Evolutionary conservation across 2,888 invertebrate genomes (phyloP).

Genomic region (Cerastis leucographa): DNA sequence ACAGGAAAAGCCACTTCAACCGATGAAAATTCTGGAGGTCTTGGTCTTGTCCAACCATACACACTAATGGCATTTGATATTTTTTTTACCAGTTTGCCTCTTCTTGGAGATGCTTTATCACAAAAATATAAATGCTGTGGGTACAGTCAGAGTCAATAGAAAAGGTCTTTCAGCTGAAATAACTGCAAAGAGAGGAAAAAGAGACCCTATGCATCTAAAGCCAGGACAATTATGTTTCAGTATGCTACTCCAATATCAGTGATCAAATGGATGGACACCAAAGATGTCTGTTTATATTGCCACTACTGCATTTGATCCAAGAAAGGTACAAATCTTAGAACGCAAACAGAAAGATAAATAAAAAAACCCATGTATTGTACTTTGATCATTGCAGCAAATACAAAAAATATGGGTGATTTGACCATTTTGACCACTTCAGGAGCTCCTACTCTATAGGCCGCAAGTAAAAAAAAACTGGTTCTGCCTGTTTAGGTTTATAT

Average conservation of each 20-base stretch:
- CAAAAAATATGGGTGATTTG: background rate
- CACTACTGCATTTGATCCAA: conserved; percentile 8
- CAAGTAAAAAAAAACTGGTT: conserved; percentile 1
- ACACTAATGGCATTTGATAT: conserved; percentile 27
- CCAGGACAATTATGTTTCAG: too few species aligned
- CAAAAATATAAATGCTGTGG: conserved; percentile 16
- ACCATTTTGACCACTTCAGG: background rate
- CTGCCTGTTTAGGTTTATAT: conserved; percentile 17
- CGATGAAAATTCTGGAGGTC: too few species aligned
- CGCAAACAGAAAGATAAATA: background rate
- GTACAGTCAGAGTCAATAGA: conserved; percentile 24
- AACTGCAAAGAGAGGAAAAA: too few species aligned
- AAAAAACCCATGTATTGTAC: background rate
- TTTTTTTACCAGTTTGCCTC: conserved; percentile 14
- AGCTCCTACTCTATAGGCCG: background rate
- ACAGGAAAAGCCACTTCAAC: conserved; percentile 9
- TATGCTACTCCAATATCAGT: conserved; percentile 63
- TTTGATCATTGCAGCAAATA: background rate
- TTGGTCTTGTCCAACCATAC: background rate
- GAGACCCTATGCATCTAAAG: too few species aligned
- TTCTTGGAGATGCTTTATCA: conserved; percentile 25
- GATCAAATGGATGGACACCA: conserved; percentile 68
- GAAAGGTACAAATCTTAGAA: background rate
- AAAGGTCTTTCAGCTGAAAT: conserved; percentile 54
- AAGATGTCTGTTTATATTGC: conserved; percentile 1